These are phyloP conservation scores for Drosophila sechellia DNA, from an alignment of 1,140 invertebrate genomes.

Conservation along the genomic window DNA sequence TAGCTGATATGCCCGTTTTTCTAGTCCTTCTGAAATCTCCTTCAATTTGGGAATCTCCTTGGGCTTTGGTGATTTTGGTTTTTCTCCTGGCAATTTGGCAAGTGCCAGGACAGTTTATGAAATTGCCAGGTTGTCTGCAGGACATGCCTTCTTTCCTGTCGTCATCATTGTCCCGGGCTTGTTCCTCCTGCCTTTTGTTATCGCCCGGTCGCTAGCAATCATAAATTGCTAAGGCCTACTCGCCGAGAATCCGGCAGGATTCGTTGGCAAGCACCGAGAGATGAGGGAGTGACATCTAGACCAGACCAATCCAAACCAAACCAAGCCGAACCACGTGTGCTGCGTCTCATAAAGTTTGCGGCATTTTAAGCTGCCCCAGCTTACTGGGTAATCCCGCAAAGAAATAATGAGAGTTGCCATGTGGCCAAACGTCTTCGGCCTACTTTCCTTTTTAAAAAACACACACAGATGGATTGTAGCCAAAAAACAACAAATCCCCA, in stretches of 20 bases:
- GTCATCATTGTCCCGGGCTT: slow-evolving; percentile 31
- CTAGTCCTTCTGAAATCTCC: slow-evolving; percentile 8
- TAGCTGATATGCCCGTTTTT: slow-evolving; percentile 12
- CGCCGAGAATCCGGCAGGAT: slow-evolving; percentile 33
- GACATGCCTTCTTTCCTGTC: slow-evolving; percentile 42
- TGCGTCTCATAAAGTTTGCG: slow-evolving; percentile 80
- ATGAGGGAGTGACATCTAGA: background rate
- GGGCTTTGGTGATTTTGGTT: slow-evolving; percentile 10
- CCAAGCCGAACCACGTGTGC: slow-evolving; percentile 58
- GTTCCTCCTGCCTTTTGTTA: slow-evolving; percentile 16
- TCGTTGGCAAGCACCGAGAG: slow-evolving; percentile 1
- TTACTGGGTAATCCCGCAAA: slow-evolving; percentile 74
- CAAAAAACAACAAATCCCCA: slow-evolving; percentile 63
- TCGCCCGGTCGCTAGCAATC: slow-evolving; percentile 54
- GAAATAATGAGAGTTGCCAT: slow-evolving; percentile 78
- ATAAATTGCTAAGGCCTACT: slow-evolving; percentile 76
- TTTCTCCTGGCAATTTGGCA: slow-evolving; percentile 70
- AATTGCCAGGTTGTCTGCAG: slow-evolving; percentile 80
- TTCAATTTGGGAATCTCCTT: slow-evolving; percentile 26
- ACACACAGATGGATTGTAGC: slow-evolving; percentile 45
- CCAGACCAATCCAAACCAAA: background rate
- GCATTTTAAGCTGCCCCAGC: slow-evolving; percentile 76
- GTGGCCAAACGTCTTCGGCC: slow-evolving; percentile 48
- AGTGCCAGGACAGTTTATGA: slow-evolving; percentile 77
- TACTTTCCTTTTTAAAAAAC: slow-evolving; percentile 54